These are phyloP conservation scores for Drosophila paramelanica DNA, from an alignment of 2,888 invertebrate genomes.

Conservation along the genomic window DNA sequence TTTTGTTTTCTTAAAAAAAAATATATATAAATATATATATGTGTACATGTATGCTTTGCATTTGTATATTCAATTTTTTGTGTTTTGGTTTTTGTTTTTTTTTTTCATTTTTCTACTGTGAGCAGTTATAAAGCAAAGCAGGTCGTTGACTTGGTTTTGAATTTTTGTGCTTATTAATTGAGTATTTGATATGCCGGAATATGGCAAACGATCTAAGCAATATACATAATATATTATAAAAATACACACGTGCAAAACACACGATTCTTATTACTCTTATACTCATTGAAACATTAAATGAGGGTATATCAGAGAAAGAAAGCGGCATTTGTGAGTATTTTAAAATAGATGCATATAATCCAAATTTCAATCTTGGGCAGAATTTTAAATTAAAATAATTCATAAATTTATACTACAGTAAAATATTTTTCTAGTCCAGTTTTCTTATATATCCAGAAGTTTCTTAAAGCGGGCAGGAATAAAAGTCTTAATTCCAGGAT, in stretches of 20 bases:
- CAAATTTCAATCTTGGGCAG: too few species aligned
- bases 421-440: too few species aligned
- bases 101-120: conserved; percentile 32
- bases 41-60: conserved; percentile 49
- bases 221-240: conserved; percentile 15
- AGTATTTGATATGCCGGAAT: conserved; percentile 81
- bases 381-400: too few species aligned
- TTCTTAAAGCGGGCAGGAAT: too few species aligned
- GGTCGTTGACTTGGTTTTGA: conserved; percentile 80
- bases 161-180: conserved; percentile 82
- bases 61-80: conserved; percentile 25
- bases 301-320: too few species aligned
- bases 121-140: conserved; percentile 80
- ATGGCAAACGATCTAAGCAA: conserved; percentile 45
- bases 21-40: conserved; percentile 1
- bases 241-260: conserved; percentile 53
- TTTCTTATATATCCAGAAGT: too few species aligned
- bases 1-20: conserved; percentile 42
- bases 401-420: too few species aligned
- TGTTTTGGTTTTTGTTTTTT: conserved; percentile 32
- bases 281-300: too few species aligned
- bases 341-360: too few species aligned
- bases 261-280: conserved; percentile 10
- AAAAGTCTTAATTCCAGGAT: too few species aligned
- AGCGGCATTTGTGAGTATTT: too few species aligned